Percentiles rank a stretch among this genome's conserved stretches.
Conservation (phyloP, 2,888 invertebrate genomes). For the Andricus curvator region DNA sequence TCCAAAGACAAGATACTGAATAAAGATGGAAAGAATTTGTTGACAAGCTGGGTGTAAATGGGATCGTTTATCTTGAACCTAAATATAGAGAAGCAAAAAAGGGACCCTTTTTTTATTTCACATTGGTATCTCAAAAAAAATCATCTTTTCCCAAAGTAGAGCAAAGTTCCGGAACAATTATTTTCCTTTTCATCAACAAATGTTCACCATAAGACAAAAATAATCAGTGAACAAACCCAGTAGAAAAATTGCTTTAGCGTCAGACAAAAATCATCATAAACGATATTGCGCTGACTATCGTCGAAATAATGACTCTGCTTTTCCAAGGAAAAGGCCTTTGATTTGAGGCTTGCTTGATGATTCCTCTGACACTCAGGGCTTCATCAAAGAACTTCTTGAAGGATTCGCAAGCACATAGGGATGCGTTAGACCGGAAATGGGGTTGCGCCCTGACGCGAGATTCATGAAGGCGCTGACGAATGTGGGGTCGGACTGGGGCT, state of each 20-base stretch:
- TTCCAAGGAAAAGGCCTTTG: neutral
- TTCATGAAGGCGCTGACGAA: conserved; percentile 55
- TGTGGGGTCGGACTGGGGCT: conserved; percentile 57
- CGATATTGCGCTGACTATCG: neutral
- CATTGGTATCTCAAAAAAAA: too few relatives aligned
- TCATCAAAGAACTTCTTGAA: conserved; percentile 17
- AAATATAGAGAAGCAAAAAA: too few relatives aligned
- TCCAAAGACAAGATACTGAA: too few relatives aligned
- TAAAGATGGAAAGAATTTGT: too few relatives aligned
- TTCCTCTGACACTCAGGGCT: neutral
- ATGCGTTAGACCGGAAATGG: conserved; percentile 6
- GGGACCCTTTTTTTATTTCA: too few relatives aligned
- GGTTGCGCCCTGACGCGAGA: neutral
- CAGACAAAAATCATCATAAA: neutral
- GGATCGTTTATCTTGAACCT: too few relatives aligned
- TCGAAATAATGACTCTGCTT: neutral
- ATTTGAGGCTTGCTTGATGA: neutral
- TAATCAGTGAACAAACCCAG: too few relatives aligned
- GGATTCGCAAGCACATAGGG: neutral
- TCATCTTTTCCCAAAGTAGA: too few relatives aligned
- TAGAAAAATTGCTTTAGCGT: too few relatives aligned
- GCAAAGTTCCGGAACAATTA: too few relatives aligned
- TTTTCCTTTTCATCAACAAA: neutral
- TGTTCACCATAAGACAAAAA: too few relatives aligned
- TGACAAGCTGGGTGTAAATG: too few relatives aligned